A percentile compares a stretch with the other conserved stretches of the same genome.
Conservation (phyloP, 2,888 invertebrate genomes). For the Phlogophora meticulosa region DNA sequence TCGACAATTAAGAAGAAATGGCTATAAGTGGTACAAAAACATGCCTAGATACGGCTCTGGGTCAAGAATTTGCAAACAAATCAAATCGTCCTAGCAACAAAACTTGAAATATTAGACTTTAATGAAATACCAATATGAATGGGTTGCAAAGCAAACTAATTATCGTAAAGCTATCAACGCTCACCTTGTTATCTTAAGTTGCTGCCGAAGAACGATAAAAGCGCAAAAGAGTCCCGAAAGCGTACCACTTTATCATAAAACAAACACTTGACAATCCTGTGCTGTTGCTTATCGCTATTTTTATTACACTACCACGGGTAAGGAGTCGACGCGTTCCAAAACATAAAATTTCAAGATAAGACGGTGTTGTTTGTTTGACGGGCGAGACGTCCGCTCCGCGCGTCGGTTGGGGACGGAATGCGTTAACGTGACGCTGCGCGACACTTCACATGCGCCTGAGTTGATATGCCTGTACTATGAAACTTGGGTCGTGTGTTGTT, state of each 20-base stretch:
- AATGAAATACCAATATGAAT: conserved; percentile 64
- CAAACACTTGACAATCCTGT: conserved; percentile 79
- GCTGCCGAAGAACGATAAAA: conserved; percentile 82
- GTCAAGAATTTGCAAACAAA: conserved; percentile 3
- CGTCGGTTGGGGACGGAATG: conserved; percentile 80
- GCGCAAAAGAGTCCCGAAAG: conserved; percentile 77
- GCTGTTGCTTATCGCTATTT: conserved; percentile 73
- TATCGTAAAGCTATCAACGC: conserved; percentile 88
- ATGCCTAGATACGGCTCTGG: conserved; percentile 6
- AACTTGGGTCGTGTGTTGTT: conserved; percentile 42
- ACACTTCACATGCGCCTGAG: conserved; percentile 78
- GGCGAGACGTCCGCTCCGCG: conserved; percentile 72
- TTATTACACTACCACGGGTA: conserved; percentile 76
- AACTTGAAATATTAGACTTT: conserved; percentile 47
- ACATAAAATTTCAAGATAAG: conserved; percentile 77
- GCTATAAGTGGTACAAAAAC: neutral
- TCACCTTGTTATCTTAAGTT: conserved; percentile 88
- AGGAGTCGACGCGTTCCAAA: conserved; percentile 70
- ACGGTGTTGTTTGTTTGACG: conserved; percentile 56
- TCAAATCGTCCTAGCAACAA: conserved; percentile 1
- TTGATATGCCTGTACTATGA: conserved; percentile 68
- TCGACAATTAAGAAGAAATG: conserved; percentile 12
- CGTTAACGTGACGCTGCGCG: conserved; percentile 69
- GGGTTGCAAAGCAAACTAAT: conserved; percentile 78
- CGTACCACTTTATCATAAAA: conserved; percentile 79